Evolutionary conservation across 2,797 vertebrate species (phyloP), one percentile per base, ranked within the genome.

Genomic region (Anas capensis): DNA sequence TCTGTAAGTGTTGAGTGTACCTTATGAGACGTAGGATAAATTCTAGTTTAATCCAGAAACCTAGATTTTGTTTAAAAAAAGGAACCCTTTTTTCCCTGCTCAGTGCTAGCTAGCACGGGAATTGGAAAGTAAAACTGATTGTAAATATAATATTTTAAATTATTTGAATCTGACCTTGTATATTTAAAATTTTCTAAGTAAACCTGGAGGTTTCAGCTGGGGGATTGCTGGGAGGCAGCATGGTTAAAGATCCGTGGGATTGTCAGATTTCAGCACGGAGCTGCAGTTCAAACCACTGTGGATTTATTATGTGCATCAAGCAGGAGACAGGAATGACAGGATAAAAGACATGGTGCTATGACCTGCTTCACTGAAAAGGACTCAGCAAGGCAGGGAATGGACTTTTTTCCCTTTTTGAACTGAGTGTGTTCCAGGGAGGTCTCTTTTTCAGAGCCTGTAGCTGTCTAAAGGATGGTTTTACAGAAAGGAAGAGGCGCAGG

Each of bases 271-370:
- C 80, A 82, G 88, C 73, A 31, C 64, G 24, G 83, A 88, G 79
- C 78, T 90, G 91, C 82, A 51, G 51, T 42, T 69, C 90, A 91
- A 84, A 68, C 83, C 88, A 33, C 88, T 14, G 72, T 82, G 91
- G 91, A 87, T 95, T 96, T 95, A 62, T 91, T 78, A 46, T 54
- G 91, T 65, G 90, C 83, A 92, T 90, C 92, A 83, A 82, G 81
- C 73, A 44, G 89, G 81, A 95, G 91, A 92, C 87, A 82, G 91
- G 80, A 82, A 34, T 87, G 92, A 93, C 92, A 84, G 92, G 75
- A 88, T 96, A 81, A 96, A 95, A 88, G 87, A 77, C 79, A 17
- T 61, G 86, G 68, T 84, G 91, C 86, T 92, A 12, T 86, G 95
- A 91, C 97, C 95, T 93, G 86, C 87, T 86, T 84, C 51, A 10